Base-by-base conservation (phyloP, 2,888 invertebrate species). In the Drosophila mimica region DNA sequence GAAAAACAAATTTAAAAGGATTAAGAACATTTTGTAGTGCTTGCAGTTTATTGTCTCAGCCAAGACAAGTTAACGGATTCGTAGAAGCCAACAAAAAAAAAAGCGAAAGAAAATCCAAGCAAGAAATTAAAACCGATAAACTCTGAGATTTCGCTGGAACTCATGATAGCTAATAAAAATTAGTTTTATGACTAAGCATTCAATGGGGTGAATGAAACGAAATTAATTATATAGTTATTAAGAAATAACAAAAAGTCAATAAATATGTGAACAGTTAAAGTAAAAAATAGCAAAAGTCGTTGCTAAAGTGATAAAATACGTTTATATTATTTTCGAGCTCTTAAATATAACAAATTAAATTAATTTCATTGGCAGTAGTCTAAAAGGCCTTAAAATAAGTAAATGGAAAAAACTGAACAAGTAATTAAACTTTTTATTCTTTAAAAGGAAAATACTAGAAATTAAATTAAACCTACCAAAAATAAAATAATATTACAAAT, bases 1-100 rank as follows among this genome's bases (percentile, higher is more conserved):
- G 68, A 61, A 82, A 76, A 83, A 80, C 73, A 82, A 88, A 89
- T 84, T 88, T 88, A 70, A 89, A 89, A 76, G 88, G 90, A 86
- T 86, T 86, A 84, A 74, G 74, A 84, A 74, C 70, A 76, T 70
- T 71, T 61, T 68, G 74, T 70, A 74, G 64, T 69, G 60, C 73
- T 69, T 52, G 74, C 74, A 70, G 63, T 66, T 67, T 74, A 52
- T 70, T 74, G 71, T 76, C 69, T 82, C 40, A n/a, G 62, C 46
- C 60, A 72, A 56, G 57, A 17, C 71, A 31, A 63, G 48, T 53
- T 58, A 64, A 68, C 74, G 69, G 3, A 52, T 53, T 73, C 60
- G 33, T 52, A 4, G 9, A 25, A 36, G 34, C 20, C 34, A 49
- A 40, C 48, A 36, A 28, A 13, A 9, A 49, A n/a, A n/a, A 8